These are phyloP conservation scores for Slavum lentiscoides DNA, from an alignment of 2,888 invertebrate species.

Conservation along the genomic window DNA sequence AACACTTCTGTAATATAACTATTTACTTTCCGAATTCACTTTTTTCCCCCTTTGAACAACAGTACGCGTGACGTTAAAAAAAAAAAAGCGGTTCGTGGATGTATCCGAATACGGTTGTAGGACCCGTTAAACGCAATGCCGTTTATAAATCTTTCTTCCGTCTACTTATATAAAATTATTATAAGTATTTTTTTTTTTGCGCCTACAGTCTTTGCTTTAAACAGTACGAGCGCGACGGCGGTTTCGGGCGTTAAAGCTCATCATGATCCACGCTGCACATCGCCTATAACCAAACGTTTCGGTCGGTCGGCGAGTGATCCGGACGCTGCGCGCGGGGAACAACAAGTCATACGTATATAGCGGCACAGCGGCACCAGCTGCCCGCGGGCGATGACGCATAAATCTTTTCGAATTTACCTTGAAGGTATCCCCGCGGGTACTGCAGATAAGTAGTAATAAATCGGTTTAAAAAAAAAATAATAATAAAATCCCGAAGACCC, in stretches of 20 bases:
- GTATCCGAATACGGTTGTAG: not conserved
- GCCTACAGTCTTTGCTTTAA: conserved; percentile 21
- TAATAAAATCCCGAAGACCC: not conserved
- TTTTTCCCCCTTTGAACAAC: too few species aligned
- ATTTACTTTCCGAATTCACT: too few species aligned
- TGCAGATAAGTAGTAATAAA: conserved; percentile 46
- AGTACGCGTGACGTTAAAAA: too few species aligned
- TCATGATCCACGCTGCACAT: conserved; percentile 35
- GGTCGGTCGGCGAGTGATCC: not conserved
- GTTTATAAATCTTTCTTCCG: conserved; percentile 9
- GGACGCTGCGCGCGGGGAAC: not conserved
- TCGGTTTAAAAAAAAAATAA: conserved; percentile 2
- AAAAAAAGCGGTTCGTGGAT: not conserved
- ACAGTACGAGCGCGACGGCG: conserved; percentile 21
- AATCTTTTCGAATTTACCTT: conserved; percentile 44
- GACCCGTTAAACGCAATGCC: not conserved
- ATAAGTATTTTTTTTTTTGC: not conserved
- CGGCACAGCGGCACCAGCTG: not conserved
- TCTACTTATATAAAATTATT: not conserved
- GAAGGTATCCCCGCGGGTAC: not conserved
- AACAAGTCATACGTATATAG: too few species aligned
- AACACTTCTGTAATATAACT: too few species aligned
- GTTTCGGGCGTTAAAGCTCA: conserved; percentile 17
- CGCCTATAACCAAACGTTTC: conserved; percentile 23
- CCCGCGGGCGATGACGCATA: conserved; percentile 8